Conservation (phyloP, 2,797 vertebrate genomes). For the Ciconia nigra region DNA sequence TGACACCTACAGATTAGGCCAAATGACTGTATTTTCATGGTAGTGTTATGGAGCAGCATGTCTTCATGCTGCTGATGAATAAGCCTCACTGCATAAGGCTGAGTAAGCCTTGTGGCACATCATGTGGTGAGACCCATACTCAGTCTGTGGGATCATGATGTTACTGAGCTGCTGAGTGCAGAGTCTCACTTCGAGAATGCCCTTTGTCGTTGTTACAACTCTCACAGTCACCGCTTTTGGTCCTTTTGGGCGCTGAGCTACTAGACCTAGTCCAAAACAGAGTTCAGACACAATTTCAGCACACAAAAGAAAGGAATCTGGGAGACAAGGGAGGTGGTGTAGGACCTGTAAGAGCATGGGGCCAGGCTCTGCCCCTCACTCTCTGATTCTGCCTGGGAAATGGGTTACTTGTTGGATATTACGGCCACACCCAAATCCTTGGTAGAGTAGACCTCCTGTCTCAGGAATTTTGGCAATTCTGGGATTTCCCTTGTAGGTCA, state of each 20-base stretch:
- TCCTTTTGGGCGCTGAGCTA: neutral
- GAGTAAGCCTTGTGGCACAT: neutral
- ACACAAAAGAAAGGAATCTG: neutral
- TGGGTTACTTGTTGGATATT: rapidly evolving
- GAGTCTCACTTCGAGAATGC: neutral
- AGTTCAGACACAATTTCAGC: neutral
- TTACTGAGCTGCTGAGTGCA: neutral
- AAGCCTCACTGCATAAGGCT: neutral
- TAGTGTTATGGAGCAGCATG: neutral
- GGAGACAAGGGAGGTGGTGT: neutral
- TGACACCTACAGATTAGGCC: neutral
- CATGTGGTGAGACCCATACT: neutral
- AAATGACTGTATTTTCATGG: neutral
- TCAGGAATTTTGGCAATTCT: neutral
- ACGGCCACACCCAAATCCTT: neutral
- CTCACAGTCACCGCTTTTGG: rapidly evolving
- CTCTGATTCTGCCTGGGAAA: neutral
- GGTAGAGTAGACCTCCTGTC: rapidly evolving
- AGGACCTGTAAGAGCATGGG: neutral
- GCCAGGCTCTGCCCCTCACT: neutral
- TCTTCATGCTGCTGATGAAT: neutral
- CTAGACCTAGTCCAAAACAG: neutral
- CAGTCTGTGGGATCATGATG: neutral
- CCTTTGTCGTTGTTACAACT: neutral
- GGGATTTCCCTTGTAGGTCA: neutral